Percentiles rank a stretch among this genome's conserved stretches.
Conservation (phyloP, 1,140 invertebrate genomes). For the Caenorhabditis inopinata region DNA sequence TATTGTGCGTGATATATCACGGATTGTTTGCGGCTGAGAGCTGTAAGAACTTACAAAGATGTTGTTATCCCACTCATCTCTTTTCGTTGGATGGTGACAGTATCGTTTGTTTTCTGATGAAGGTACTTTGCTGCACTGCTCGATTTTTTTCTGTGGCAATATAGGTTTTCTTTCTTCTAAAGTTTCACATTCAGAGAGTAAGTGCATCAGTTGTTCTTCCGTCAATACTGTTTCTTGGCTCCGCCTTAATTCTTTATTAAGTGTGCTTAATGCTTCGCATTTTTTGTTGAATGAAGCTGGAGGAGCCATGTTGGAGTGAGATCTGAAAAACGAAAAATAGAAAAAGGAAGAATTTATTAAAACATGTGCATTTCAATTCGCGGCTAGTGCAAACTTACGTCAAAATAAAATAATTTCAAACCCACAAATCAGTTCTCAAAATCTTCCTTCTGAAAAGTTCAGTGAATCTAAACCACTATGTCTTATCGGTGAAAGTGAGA, state of each 20-base stretch:
- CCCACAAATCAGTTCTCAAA: no score
- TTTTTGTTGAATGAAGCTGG: not conserved
- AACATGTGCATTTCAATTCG: no score
- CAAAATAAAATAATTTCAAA: no score
- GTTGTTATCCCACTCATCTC: not conserved
- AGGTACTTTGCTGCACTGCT: not conserved
- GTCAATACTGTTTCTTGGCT: not conserved
- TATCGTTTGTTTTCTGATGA: not conserved
- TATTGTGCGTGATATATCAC: no score
- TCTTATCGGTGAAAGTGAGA: no score
- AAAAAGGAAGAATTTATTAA: no score
- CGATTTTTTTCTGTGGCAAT: not conserved
- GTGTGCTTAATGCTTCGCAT: not conserved
- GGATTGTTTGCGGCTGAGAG: no score
- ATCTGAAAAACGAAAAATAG: no score
- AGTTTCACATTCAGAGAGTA: not conserved
- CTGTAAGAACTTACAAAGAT: constrained; percentile 3
- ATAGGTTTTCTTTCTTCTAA: not conserved
- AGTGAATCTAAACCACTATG: no score
- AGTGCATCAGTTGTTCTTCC: not conserved
- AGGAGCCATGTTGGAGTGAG: not conserved
- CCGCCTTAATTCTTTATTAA: not conserved
- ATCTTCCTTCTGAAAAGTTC: no score
- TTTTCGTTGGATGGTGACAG: not conserved
- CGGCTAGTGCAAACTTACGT: no score